These are phyloP conservation scores for Caenorhabditis doughertyi DNA, from an alignment of 2,888 invertebrate species.

Conservation along the genomic window DNA sequence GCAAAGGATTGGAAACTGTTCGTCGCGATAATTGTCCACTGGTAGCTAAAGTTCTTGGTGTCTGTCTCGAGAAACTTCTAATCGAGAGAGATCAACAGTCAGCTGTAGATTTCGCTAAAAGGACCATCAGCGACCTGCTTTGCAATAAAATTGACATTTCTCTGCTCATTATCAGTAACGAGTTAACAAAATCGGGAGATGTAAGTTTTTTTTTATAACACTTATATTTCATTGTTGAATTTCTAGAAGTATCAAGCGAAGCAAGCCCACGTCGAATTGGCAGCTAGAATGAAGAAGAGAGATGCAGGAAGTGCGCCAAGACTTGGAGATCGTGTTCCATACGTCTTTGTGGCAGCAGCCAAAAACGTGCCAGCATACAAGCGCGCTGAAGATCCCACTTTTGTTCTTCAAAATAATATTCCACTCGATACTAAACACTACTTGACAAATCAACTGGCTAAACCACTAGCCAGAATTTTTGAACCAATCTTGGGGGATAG, in stretches of 20 bases:
- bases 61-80: constrained; percentile 94
- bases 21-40: constrained; percentile 97
- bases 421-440: constrained; percentile 98
- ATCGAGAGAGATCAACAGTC: constrained; percentile 88
- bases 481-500: constrained; percentile 98
- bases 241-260: constrained; percentile 91
- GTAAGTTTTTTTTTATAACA: constrained; percentile 62
- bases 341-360: constrained; percentile 87
- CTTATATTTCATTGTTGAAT: background rate
- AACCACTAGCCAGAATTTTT: constrained; percentile 96
- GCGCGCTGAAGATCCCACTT: constrained; percentile 96
- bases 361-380: constrained; percentile 89
- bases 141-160: constrained; percentile 99
- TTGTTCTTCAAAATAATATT: constrained; percentile 96
- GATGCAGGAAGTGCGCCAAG: constrained; percentile 93
- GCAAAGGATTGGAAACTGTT: constrained; percentile 94
- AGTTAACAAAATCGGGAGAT: constrained; percentile 87
- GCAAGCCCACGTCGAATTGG: constrained; percentile 98
- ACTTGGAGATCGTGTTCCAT: constrained; percentile 98
- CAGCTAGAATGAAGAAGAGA: constrained; percentile 94
- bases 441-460: constrained; percentile 96
- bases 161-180: constrained; percentile 96
- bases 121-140: constrained; percentile 93
- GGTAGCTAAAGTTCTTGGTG: constrained; percentile 97
- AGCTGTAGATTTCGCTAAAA: constrained; percentile 67